Conservation (phyloP, 2,888 invertebrate genomes). For the Allygus modestus region DNA sequence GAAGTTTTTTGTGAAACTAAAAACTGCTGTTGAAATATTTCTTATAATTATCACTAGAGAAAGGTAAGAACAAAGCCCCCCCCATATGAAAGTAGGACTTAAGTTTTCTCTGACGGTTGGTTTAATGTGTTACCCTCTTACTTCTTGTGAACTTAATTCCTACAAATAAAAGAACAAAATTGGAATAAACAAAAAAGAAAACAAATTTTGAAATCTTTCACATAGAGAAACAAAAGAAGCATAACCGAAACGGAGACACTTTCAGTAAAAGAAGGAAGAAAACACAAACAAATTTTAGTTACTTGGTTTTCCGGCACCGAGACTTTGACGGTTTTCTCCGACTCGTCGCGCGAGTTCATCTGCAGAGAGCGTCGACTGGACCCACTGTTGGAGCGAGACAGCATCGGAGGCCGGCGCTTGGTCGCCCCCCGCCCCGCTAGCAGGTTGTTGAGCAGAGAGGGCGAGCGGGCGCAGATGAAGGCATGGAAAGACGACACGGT, state of each 20-base stretch:
- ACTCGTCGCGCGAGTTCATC: slow-evolving; percentile 91
- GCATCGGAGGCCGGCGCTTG: slow-evolving; percentile 91
- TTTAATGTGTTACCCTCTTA: too few species aligned
- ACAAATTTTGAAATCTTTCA: neutral
- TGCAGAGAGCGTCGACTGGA: slow-evolving; percentile 93
- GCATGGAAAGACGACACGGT: slow-evolving; percentile 99
- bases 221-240: slow-evolving; percentile 10
- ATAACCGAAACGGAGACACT: slow-evolving; percentile 8
- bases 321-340: slow-evolving; percentile 93
- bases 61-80: too few species aligned
- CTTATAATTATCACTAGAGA: too few species aligned
- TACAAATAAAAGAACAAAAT: too few species aligned
- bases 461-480: slow-evolving; percentile 97
- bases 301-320: slow-evolving; percentile 89
- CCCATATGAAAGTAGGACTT: too few species aligned
- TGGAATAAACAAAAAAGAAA: neutral
- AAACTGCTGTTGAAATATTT: too few species aligned
- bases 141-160: too few species aligned
- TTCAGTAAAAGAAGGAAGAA: neutral
- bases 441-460: slow-evolving; percentile 93
- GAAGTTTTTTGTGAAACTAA: too few species aligned
- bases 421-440: slow-evolving; percentile 94
- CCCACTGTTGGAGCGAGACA: slow-evolving; percentile 93
- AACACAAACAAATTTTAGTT: slow-evolving; percentile 65
- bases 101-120: too few species aligned